Base-by-base conservation (phyloP, 2,113 vertebrate genomes). In the Ramphastos sulfuratus region DNA sequence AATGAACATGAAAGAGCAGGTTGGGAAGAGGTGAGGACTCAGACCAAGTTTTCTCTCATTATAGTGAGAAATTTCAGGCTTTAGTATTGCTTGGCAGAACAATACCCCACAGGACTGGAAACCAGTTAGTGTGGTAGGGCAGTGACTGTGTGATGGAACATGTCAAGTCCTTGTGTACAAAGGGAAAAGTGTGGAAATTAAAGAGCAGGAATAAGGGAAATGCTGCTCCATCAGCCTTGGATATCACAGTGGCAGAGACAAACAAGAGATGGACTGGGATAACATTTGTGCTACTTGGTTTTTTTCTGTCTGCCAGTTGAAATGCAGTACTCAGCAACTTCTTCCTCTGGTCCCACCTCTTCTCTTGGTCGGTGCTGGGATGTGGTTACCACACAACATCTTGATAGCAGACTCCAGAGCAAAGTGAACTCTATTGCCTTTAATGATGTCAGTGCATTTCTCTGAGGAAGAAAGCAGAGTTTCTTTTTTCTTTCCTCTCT, bases 201-300 rank as follows among this genome's bases (percentile, higher is more conserved):
- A 63, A 39, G 31, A 61, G 54, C 52, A 78, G 30, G 17, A 55
- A 19, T 23, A 66, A 44, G 61, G n/a, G 19, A 25, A 64, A 66
- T 9, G 13, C 30, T 44, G 35, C 39, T 82, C 12, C 12, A 6
- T 72, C 63, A 28, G 31, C 37, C 50, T 61, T 50, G 23, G 21
- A 19, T 20, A 8, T 42, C 55, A 30, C 46, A 25, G 59, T 8
- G 31, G 18, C 3, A 55, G 59, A 39, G 6, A 7, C 18, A 56
- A 61, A 42, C 6, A 8, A 15, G 58, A 61, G 23, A 13, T 65
- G 28, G 7, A 2, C 63, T 72, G 85, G 28, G 28, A 19, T 76
- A 10, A 15, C 3, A 46, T n/a, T 44, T 59, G 1, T 20, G 37
- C 67, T 79, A 4, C 18, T 31, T 52, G 60, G 0, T 0, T 7